phyloP scores from a whole-genome alignment of 2,113 vertebrate genomes.

The Stigmatopora nigra region DNA sequence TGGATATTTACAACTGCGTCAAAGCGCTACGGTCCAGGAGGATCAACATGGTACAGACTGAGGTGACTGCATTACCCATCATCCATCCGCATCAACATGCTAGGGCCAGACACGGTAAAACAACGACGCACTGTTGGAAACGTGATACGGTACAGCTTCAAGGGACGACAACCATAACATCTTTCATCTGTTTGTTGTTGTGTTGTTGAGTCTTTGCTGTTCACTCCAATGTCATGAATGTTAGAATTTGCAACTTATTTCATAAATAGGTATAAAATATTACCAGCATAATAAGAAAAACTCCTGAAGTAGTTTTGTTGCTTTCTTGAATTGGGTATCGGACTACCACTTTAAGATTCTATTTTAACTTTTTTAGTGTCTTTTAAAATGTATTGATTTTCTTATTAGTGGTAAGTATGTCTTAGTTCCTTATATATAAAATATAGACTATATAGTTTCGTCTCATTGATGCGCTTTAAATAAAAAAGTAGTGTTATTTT shows the following conservation, averaged over 20 bases:
- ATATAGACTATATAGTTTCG: too few relatives aligned
- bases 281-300: too few relatives aligned
- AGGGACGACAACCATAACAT: conserved; percentile 9
- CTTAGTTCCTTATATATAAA: too few relatives aligned
- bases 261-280: neutral
- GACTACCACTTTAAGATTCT: too few relatives aligned
- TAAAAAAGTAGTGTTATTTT: too few relatives aligned
- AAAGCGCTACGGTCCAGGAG: conserved; percentile 92
- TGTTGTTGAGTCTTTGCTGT: neutral
- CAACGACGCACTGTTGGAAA: conserved; percentile 9
- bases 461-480: too few relatives aligned
- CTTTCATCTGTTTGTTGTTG: neutral
- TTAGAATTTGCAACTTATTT: neutral
- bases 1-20: conserved; percentile 99
- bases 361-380: too few relatives aligned
- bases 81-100: conserved; percentile 59
- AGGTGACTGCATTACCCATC: conserved; percentile 80
- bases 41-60: conserved; percentile 99
- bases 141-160: conserved; percentile 23
- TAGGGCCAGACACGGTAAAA: conserved; percentile 18
- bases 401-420: too few relatives aligned
- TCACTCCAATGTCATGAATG: neutral
- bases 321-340: neutral
- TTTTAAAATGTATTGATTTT: too few relatives aligned
- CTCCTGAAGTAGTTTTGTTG: neutral